phyloP scores from a whole-genome alignment of 2,888 invertebrate genomes.

The Ennomos erosarius region DNA sequence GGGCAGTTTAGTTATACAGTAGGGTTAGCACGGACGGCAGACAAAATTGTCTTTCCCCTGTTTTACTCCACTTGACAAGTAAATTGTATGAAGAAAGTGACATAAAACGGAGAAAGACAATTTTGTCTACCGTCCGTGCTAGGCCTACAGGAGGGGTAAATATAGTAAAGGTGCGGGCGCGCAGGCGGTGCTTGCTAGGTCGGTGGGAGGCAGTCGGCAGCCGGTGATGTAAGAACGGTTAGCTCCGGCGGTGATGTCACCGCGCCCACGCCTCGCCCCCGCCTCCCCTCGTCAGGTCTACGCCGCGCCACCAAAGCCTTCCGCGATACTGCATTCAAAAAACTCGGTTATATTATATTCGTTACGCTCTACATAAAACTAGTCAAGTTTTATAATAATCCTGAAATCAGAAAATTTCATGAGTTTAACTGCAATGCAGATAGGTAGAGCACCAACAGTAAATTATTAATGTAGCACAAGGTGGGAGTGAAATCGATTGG shows the following conservation, averaged over 20 bases:
- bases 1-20: slow-evolving; percentile 29
- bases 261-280: slow-evolving; percentile 71
- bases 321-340: slow-evolving; percentile 58
- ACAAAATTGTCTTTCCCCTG: no score
- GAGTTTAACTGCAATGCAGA: slow-evolving; percentile 52
- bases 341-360: background rate
- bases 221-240: slow-evolving; percentile 82
- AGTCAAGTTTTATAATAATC: background rate
- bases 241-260: slow-evolving; percentile 82
- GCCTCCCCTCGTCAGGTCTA: slow-evolving; percentile 51
- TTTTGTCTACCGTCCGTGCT: no score
- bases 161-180: slow-evolving; percentile 51
- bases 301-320: slow-evolving; percentile 68
- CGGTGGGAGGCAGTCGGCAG: slow-evolving; percentile 66
- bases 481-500: slow-evolving; percentile 27
- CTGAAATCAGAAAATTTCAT: slow-evolving; percentile 20
- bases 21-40: no score
- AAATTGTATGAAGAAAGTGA: no score
- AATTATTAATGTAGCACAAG: slow-evolving; percentile 34
- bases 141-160: slow-evolving; percentile 49
- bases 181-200: slow-evolving; percentile 49
- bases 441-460: slow-evolving; percentile 39
- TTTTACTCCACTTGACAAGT: no score
- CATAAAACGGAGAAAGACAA: no score
- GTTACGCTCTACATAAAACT: background rate